Base-by-base conservation (phyloP, 2,797 vertebrate species). In the Neosilurus hyrtlii region DNA sequence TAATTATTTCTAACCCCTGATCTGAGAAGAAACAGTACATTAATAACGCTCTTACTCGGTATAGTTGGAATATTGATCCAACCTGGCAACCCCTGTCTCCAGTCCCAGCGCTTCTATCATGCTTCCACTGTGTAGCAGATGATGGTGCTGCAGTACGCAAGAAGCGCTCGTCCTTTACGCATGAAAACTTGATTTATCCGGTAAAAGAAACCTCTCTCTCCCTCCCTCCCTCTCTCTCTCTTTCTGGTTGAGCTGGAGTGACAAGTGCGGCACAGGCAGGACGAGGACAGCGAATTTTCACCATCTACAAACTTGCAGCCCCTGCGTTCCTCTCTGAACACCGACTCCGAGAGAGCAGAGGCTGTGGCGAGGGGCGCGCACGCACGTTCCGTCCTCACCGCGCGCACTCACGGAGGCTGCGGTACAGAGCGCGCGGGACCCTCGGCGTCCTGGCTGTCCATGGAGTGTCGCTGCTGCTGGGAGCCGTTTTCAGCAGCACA, bases 401-500 rank as follows among this genome's bases (percentile, higher is more conserved):
- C 81, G 22, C 77, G 56, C 26, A 24, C 72, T 77, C 66, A 82
- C 68, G 79, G 57, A 22, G 26, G 26, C 73, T 75, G 85, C 71
- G 81, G 43, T 68, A 57, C 70, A 67, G 49, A 72, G 83, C 65
- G 75, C 56, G 57, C 79, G 82, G 86, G 86, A 87, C 84, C 52
- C 0, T 72, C 67, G 1, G n/a, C 68, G 30, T 51, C 80, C 66
- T 59, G 79, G 30, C 52, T 9, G 43, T 43, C 8, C 43, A 43
- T 43, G 43, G 43, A 1, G 4, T 4, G 43, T 43, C 43, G 43
- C 8, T 4, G 6, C 18, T 80, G 26, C 66, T 4, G 1, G 67
- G 3, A 24, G 30, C 20, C 14, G 20, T 24, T 18, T 57, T n/a
- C 57, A 43, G 57, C 20, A 76, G 11, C 35, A 24, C 12, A 9